Conservation (phyloP, 2,888 invertebrate species). For the Scelioninae gen. 1 region DNA sequence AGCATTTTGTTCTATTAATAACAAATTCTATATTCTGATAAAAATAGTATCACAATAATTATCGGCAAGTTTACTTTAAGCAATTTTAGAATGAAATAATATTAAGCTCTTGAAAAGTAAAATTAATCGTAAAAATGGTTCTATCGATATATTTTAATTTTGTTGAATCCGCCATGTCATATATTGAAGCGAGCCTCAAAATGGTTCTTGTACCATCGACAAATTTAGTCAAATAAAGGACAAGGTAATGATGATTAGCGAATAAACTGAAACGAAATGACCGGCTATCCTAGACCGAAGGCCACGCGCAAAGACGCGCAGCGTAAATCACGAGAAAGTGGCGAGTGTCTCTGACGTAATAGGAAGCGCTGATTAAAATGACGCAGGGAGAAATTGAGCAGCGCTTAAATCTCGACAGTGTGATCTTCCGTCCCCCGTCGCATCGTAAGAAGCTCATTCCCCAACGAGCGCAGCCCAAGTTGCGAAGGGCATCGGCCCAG, state of each 20-base stretch:
- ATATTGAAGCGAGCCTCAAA: not conserved
- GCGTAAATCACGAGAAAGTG: slow-evolving; percentile 58
- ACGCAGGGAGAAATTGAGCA: slow-evolving; percentile 52
- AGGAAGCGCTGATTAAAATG: slow-evolving; percentile 52
- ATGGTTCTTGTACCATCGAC: not conserved
- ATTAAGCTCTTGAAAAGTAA: too few relatives aligned
- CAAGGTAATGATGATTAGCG: slow-evolving; percentile 7
- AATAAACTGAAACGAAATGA: slow-evolving; percentile 22
- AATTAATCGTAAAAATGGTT: too few relatives aligned
- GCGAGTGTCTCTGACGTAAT: slow-evolving; percentile 59
- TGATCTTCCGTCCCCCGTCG: slow-evolving; percentile 10
- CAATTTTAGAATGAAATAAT: too few relatives aligned
- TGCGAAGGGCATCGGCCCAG: slow-evolving; percentile 56
- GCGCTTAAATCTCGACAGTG: slow-evolving; percentile 39
- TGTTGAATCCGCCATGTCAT: too few relatives aligned
- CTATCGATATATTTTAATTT: too few relatives aligned
- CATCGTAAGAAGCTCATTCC: slow-evolving; percentile 34
- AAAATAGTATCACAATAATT: too few relatives aligned
- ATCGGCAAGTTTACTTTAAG: too few relatives aligned
- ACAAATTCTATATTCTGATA: not conserved
- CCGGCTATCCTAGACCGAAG: slow-evolving; percentile 14
- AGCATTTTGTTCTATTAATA: not conserved
- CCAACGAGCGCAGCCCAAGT: slow-evolving; percentile 6
- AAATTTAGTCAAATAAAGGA: not conserved
- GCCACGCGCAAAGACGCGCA: slow-evolving; percentile 28